Base-by-base conservation (phyloP, 2,113 vertebrate genomes). In the Monarcha castaneiventris region DNA sequence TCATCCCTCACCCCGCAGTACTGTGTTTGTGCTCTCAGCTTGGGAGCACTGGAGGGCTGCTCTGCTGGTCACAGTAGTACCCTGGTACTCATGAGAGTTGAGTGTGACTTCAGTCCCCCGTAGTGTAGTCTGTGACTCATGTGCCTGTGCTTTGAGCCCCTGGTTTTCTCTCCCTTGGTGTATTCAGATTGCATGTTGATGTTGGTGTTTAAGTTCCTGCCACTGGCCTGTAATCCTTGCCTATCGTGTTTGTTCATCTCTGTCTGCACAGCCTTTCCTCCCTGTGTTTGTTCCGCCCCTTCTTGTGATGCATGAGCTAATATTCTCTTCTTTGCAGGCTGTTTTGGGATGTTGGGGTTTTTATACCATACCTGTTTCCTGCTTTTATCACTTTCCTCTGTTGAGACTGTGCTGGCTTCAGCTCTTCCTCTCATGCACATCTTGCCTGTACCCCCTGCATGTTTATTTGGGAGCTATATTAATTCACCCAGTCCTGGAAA, bases 1-100 rank as follows among this genome's bases (percentile, higher is more conserved):
- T 19, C 5, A 1, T 33, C 18, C 16, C 3, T 54, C 22, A 9
- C 1, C 17, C 13, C 32, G 1, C 41, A 13, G 2, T 6, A 7
- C 26, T 2, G 22, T 20, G 54, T 39, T 3, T 5, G 16, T 22
- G 32, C 43, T 33, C 32, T 35, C 30, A 5, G 51, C 27, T n/a
- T 16, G 56, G 75, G 25, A 18, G 59, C 71, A 12, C 1, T 63
- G 51, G 16, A 78, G 72, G 21, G n/a, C 63, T 76, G 79, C 79
- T 62, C 54, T 29, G 64, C 26, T 55, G 64, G 48, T 55, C 56
- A 13, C 64, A 16, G 54, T 0, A 23, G 51, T 32, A 30, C 51
- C 41, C 25, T 25, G 29, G 13, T 43, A 2, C 48, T 87, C 14
- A 1, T 3, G 39, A 12, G 73, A 63, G 69, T 80, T 1, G 13